These are phyloP conservation scores for Irena cyanogastra DNA, from an alignment of 2,113 vertebrate genomes.

Conservation along the genomic window DNA sequence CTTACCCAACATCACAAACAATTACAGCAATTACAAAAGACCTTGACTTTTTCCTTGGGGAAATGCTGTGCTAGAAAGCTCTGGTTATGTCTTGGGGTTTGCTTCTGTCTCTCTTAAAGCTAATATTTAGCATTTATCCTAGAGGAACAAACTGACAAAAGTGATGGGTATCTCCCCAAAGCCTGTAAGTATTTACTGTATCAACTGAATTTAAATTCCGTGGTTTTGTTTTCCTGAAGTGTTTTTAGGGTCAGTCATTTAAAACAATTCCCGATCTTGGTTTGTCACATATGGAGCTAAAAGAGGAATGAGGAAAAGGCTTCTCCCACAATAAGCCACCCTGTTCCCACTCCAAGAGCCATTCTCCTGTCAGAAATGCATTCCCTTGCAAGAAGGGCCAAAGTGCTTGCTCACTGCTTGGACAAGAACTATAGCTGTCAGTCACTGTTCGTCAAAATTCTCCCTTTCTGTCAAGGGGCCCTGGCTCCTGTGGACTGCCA, in stretches of 20 bases:
- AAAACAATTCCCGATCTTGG: neutral
- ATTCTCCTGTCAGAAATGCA: neutral
- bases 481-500: neutral
- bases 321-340: neutral
- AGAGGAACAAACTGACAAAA: neutral
- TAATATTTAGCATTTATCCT: conserved; percentile 24
- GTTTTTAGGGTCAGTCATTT: neutral
- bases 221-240: neutral
- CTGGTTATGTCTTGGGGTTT: neutral
- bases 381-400: neutral
- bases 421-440: neutral
- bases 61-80: neutral
- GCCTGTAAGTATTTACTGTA: neutral
- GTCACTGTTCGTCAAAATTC: neutral
- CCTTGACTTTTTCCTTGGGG: conserved; percentile 1
- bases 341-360: neutral
- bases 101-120: neutral
- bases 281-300: neutral
- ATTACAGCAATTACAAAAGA: conserved; percentile 53
- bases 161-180: neutral
- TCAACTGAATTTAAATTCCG: neutral
- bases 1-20: conserved; percentile 40
- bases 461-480: neutral
- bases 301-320: neutral
- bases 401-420: neutral